Evolutionary conservation across 1,140 invertebrate genomes (phyloP).

Genomic region (Lanistes nyassanus): DNA sequence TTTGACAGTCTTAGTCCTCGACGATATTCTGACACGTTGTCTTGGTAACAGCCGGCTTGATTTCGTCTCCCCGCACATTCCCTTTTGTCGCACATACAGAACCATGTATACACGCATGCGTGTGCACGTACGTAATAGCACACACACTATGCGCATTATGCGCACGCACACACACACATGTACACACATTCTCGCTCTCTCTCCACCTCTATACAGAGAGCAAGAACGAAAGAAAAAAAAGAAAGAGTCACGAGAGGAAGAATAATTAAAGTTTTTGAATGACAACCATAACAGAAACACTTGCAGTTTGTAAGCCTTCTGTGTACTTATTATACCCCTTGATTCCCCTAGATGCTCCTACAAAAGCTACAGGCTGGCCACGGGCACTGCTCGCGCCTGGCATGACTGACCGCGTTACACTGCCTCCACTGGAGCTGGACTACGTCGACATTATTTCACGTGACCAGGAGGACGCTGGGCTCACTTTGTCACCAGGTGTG

Average conservation of each 20-base stretch:
- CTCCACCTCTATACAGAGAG: too few species aligned
- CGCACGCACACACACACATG: too few species aligned
- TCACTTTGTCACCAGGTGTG: too few species aligned
- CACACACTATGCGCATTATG: too few species aligned
- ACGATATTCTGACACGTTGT: slow-evolving; percentile 64
- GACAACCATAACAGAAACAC: too few species aligned
- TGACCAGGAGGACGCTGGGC: not conserved
- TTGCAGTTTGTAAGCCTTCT: not conserved
- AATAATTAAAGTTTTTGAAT: too few species aligned
- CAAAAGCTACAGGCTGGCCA: slow-evolving; percentile 51
- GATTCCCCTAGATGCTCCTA: slow-evolving; percentile 49
- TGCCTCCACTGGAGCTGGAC: slow-evolving; percentile 25
- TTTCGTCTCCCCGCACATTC: not conserved
- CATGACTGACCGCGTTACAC: slow-evolving; percentile 40
- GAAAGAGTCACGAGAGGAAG: too few species aligned
- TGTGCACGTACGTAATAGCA: too few species aligned
- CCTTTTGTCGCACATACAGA: not conserved
- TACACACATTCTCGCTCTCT: too few species aligned
- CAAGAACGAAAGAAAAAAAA: too few species aligned
- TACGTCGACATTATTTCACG: slow-evolving; percentile 9
- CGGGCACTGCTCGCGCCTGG: slow-evolving; percentile 41
- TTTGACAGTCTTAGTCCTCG: slow-evolving; percentile 74
- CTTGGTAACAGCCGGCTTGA: slow-evolving; percentile 52
- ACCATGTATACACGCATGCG: not conserved
- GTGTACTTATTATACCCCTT: not conserved